Conservation (phyloP, 2,888 invertebrate genomes). For the Callinectes sapidus region DNA sequence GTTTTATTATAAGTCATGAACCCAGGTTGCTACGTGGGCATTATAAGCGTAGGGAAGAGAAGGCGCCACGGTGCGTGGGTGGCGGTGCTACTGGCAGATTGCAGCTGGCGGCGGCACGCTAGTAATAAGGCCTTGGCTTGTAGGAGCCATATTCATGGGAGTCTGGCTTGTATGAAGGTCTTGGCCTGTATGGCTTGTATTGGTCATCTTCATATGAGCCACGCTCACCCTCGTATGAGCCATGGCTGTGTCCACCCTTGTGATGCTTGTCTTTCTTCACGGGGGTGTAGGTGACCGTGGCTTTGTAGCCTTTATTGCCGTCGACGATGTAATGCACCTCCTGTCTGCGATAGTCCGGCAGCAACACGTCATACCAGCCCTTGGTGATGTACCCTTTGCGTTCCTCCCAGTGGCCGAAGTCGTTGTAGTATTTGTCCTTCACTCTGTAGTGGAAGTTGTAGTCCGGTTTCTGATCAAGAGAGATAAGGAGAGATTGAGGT, state of each 20-base stretch:
- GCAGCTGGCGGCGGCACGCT: neutral
- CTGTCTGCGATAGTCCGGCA: conserved; percentile 66
- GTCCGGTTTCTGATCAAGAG: conserved; percentile 36
- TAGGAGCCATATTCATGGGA: neutral
- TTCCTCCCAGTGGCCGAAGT: conserved; percentile 64
- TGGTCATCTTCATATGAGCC: neutral
- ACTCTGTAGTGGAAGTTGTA: conserved; percentile 65
- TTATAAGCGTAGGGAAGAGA: neutral
- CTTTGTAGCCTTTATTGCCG: conserved; percentile 63
- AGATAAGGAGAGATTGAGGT: neutral
- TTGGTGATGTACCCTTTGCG: conserved; percentile 59
- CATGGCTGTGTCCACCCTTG: no score
- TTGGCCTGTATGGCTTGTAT: neutral
- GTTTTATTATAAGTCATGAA: neutral
- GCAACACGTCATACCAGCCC: conserved; percentile 59
- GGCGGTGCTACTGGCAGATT: neutral
- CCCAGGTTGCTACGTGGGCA: neutral
- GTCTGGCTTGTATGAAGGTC: neutral
- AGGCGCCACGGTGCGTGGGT: neutral
- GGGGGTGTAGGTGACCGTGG: conserved; percentile 44
- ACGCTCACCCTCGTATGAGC: conserved; percentile 23
- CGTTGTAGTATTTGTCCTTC: conserved; percentile 56
- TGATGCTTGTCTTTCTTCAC: no score
- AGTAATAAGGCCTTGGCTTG: neutral
- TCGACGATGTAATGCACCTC: conserved; percentile 57